Base-by-base conservation (phyloP, 2,113 vertebrate genomes). In the Corythornis madagascariensis region DNA sequence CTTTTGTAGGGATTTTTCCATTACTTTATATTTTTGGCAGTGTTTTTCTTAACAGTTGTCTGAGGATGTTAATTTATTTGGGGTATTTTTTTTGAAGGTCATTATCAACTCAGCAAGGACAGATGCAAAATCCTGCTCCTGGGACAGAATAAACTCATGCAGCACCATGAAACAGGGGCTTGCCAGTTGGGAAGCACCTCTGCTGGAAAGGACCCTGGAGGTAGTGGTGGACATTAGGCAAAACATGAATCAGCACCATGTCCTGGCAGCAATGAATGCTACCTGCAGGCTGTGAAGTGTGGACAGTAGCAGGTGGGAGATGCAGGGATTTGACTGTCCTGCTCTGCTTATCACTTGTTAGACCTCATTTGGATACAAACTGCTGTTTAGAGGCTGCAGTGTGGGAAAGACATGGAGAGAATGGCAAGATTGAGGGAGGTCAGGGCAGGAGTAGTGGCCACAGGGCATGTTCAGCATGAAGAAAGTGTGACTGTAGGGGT, bases 231-330 rank as follows among this genome's bases (percentile, higher is more conserved):
- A 28, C 24, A 12, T 56, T 10, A 64, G 22, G 28, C 10, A 31
- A 26, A 55, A 47, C 2, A 0, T 47, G 65, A 70, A 38, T 11
- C 38, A 38, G 38, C 0, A 1, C 13, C 2, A 1, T 26, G 38
- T 61, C 17, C 55, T 33, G 13, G 45, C 24, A 59, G 24, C 33
- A 42, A 8, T 7, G 33, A 67, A 59, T 1, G 2, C 29, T 25
- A 31, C 24, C 55, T 69, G 35, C 9, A 31, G 16, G 43, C 16
- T 60, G 38, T 1, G 0, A 16, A 4, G 1, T 6, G 20, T 16
- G 31, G 55, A 21, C 45, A 45, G 55, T 24, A 69, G 35, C 55
- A 38, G 26, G 20, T 9, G 31, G 31, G 26, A 69, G 21, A n/a
- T 6, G 20, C 21, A 35, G 21, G 25, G 25, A 53, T 70, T 28